Conservation (phyloP, 2,888 invertebrate species). For the Sinelater perroti region DNA sequence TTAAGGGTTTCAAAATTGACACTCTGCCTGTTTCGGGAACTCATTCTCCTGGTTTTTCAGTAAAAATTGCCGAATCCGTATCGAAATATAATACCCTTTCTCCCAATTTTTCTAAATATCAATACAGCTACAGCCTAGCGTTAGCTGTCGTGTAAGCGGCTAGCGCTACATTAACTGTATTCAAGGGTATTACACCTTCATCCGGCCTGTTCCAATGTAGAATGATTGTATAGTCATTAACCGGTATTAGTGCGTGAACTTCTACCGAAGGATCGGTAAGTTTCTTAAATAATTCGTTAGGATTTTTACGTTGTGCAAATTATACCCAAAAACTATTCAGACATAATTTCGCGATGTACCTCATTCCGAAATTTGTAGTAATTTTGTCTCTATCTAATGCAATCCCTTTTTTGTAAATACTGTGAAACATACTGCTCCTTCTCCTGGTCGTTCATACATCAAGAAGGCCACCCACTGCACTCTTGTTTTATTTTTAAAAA, state of each 20-base stretch:
- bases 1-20: constrained; percentile 32
- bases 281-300: constrained; percentile 31
- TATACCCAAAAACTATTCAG: constrained; percentile 50
- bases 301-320: constrained; percentile 46
- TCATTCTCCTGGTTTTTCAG: constrained; percentile 49
- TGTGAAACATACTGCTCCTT: constrained; percentile 41
- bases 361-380: constrained; percentile 42
- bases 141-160: constrained; percentile 51
- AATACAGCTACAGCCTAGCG: background rate
- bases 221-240: constrained; percentile 11
- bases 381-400: constrained; percentile 34
- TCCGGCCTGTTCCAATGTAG: constrained; percentile 19
- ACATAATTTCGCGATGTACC: constrained; percentile 45
- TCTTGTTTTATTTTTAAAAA: constrained; percentile 47
- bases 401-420: constrained; percentile 36
- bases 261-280: constrained; percentile 37
- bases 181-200: constrained; percentile 33
- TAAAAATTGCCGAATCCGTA: constrained; percentile 29
- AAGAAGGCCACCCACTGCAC: constrained; percentile 43
- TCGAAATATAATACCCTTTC: constrained; percentile 53
- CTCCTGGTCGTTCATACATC: constrained; percentile 29
- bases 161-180: constrained; percentile 48
- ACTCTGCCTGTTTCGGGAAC: constrained; percentile 28
- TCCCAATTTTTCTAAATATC: constrained; percentile 38
- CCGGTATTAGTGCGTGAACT: constrained; percentile 34